Conservation (phyloP, 2,888 invertebrate species). For the Nowickia ferox region DNA sequence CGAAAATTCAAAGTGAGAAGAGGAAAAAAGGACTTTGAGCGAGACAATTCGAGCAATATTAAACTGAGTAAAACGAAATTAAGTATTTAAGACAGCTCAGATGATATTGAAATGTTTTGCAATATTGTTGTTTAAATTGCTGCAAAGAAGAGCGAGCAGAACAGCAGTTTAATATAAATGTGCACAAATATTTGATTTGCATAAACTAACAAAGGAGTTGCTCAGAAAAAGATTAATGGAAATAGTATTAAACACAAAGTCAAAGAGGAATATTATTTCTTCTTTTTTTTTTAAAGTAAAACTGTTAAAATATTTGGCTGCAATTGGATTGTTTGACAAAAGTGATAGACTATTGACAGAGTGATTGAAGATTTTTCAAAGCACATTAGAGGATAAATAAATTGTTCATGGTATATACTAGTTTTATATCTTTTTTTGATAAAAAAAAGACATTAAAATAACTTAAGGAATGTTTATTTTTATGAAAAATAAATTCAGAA, state of each 20-base stretch:
- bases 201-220: conserved; percentile 20
- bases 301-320: conserved; percentile 16
- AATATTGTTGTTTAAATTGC: conserved; percentile 42
- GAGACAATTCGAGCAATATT: conserved; percentile 5
- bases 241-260: neutral
- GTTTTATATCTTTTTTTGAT: neutral
- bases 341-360: neutral
- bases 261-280: neutral
- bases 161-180: conserved; percentile 15
- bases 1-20: conserved; percentile 21
- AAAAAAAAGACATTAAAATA: neutral
- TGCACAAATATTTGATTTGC: conserved; percentile 2
- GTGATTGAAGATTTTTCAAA: neutral
- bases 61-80: conserved; percentile 44
- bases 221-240: conserved; percentile 21
- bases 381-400: neutral
- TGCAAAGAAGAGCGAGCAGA: neutral
- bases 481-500: too few relatives aligned
- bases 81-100: conserved; percentile 41
- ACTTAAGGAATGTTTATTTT: too few relatives aligned
- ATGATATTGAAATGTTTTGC: conserved; percentile 53
- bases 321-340: conserved; percentile 16
- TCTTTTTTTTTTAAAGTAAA: neutral
- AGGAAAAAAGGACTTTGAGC: neutral
- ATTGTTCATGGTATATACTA: too few relatives aligned